These are phyloP conservation scores for Spilarctia lutea DNA, from an alignment of 2,888 invertebrate species.

Conservation along the genomic window DNA sequence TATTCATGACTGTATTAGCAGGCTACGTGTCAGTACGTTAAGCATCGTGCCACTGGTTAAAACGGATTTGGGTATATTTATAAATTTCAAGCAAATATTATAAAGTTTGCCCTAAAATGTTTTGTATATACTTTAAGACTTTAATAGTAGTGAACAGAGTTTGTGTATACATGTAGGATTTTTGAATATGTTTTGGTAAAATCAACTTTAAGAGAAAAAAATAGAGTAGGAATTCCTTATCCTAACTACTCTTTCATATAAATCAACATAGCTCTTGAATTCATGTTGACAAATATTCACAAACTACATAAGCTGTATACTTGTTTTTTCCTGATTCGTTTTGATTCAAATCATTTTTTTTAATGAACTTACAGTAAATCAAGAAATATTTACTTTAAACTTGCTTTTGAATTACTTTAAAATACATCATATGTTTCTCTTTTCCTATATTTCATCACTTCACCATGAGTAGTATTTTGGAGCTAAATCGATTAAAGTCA, in stretches of 20 bases:
- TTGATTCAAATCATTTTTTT: not conserved
- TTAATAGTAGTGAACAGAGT: not conserved
- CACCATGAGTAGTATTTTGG: too few relatives aligned
- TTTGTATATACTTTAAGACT: not conserved
- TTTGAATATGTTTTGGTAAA: too few relatives aligned
- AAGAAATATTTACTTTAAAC: not conserved
- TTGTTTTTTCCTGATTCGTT: not conserved
- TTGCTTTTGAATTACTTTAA: not conserved
- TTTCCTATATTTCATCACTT: too few relatives aligned
- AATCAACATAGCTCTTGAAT: not conserved
- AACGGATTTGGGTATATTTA: constrained; percentile 42
- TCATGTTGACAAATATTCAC: not conserved
- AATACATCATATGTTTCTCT: too few relatives aligned
- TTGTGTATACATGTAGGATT: too few relatives aligned
- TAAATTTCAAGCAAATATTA: constrained; percentile 22
- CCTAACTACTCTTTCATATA: too few relatives aligned
- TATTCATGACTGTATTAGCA: constrained; percentile 79
- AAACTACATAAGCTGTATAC: not conserved
- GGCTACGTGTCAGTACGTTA: constrained; percentile 64
- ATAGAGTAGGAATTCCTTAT: not conserved
- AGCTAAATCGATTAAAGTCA: too few relatives aligned
- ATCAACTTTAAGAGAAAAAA: too few relatives aligned
- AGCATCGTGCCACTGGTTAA: constrained; percentile 41
- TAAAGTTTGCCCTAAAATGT: not conserved
- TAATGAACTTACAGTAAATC: too few relatives aligned